phyloP scores from a whole-genome alignment of 2,113 vertebrate genomes.

The Sprattus sprattus region DNA sequence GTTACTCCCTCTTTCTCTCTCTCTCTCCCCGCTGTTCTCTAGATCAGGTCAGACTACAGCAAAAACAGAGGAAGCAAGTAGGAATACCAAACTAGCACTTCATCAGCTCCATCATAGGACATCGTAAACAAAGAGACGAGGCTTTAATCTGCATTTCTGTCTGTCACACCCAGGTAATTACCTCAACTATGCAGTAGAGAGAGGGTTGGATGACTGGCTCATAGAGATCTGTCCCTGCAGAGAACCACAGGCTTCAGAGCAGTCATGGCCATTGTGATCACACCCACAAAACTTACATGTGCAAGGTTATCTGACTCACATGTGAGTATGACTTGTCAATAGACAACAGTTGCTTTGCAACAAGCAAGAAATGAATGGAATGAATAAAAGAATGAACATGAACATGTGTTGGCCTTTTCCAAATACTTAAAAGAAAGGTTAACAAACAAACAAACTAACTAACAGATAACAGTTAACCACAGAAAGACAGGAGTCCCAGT shows the following conservation, averaged over 20 bases:
- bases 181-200: neutral
- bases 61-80: neutral
- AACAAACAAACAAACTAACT: neutral
- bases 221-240: neutral
- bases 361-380: neutral
- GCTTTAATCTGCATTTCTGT: neutral
- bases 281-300: neutral
- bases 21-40: neutral
- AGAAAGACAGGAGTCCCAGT: neutral
- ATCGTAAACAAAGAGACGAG: neutral
- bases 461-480: neutral
- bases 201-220: neutral
- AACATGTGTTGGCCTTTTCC: neutral
- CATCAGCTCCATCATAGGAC: neutral
- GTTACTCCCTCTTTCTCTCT: neutral
- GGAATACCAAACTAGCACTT: neutral
- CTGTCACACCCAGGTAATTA: neutral
- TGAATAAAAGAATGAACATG: too few relatives aligned
- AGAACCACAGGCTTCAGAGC: neutral
- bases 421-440: neutral
- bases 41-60: neutral
- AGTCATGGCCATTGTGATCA: neutral
- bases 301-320: neutral
- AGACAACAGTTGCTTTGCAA: neutral
- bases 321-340: neutral